phyloP scores from a whole-genome alignment of 2,113 vertebrate genomes.

The Haliaeetus leucogaster region DNA sequence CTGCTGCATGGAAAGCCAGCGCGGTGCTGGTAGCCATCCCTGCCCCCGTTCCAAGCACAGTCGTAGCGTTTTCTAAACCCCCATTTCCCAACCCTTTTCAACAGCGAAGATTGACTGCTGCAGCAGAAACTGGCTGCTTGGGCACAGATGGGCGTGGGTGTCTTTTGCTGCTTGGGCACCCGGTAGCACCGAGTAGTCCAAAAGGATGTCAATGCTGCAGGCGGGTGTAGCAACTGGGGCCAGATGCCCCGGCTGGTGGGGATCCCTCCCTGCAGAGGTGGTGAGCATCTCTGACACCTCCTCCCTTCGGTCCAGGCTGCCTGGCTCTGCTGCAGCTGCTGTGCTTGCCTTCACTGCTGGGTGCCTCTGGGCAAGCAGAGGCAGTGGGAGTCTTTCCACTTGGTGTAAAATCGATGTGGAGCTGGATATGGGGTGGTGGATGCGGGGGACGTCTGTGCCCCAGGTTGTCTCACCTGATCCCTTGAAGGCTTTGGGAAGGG shows the following conservation, averaged over 20 bases:
- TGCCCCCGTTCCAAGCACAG: neutral
- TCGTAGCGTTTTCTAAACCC: neutral
- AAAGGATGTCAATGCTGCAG: accelerated
- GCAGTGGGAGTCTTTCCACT: neutral
- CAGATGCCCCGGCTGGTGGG: neutral
- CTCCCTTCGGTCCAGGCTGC: neutral
- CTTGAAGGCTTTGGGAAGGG: neutral
- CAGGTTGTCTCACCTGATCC: neutral
- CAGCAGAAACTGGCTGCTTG: neutral
- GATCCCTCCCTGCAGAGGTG: neutral
- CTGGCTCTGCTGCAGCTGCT: neutral
- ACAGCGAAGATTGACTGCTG: neutral
- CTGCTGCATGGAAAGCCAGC: neutral
- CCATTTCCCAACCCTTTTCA: neutral
- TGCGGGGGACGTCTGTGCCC: neutral
- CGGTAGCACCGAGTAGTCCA: neutral
- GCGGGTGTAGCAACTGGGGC: neutral
- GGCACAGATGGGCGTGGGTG: neutral
- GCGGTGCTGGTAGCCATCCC: neutral
- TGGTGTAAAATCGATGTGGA: neutral
- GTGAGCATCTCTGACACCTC: accelerated
- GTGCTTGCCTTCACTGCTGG: neutral
- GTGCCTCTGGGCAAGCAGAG: neutral
- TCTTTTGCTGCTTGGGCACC: neutral
- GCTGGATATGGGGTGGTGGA: neutral